A percentile compares a stretch with the other conserved stretches of the same genome.
Evolutionary conservation across 2,113 vertebrate genomes (phyloP).

Genomic region (Daubentonia madagascariensis): DNA sequence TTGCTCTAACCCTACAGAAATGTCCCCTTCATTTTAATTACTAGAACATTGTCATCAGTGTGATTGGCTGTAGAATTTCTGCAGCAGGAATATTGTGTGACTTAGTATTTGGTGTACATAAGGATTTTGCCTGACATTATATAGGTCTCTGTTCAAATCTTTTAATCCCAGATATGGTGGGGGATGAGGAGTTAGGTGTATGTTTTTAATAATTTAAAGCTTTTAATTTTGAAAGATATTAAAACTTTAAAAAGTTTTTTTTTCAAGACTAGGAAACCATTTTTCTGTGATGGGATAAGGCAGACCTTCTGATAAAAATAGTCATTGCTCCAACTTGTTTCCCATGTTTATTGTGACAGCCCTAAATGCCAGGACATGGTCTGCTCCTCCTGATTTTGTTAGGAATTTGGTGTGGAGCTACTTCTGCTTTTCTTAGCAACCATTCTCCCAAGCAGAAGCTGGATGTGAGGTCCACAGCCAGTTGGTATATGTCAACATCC

Average conservation of each 20-base stretch:
- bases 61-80: not conserved
- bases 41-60: not conserved
- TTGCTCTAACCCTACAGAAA: not conserved
- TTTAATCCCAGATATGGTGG: not conserved
- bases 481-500: not conserved
- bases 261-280: not conserved
- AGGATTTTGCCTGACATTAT: not conserved
- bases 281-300: not conserved
- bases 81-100: not conserved
- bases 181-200: not conserved
- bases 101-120: not conserved
- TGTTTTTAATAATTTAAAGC: not conserved
- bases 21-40: not conserved
- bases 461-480: not conserved
- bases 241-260: not conserved
- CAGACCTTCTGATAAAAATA: not conserved
- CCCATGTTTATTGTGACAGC: not conserved
- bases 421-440: not conserved
- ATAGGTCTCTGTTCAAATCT: not conserved
- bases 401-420: not conserved
- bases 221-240: not conserved
- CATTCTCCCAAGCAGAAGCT: not conserved
- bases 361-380: not conserved
- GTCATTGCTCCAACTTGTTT: not conserved
- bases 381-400: not conserved